Base-by-base conservation (phyloP, 1,140 invertebrate species). In the Heterodera schachtii region DNA sequence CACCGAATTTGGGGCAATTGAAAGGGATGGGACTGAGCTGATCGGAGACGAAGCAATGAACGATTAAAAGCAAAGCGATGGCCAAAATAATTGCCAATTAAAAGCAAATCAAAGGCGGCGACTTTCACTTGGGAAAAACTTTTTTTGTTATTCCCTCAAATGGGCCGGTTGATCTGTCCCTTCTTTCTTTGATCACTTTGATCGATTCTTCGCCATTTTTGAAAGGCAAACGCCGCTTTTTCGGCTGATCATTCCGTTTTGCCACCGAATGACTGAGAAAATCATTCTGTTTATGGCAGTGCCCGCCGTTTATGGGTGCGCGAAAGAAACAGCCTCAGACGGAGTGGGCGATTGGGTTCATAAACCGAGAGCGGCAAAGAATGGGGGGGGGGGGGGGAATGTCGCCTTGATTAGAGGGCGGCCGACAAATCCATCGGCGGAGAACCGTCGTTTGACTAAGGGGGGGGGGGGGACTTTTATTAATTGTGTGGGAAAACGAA, bases 401-500 rank as follows among this genome's bases (percentile, higher is more conserved):
- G 57, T 60, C 57, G 57, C 7, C 57, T 16, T 60, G 57, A 60
- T 60, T 60, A 19, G 57, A 60, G 57, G 57, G 57, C 57, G 57
- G 57, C 4, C 57, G 57, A 16, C 57, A 4, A 19, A 60, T 60
- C 57, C 57, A 19, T 5, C 49, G 49, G 9, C 57, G 57, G 57
- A 60, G 57, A 52, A 52, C 57, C 16, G 57, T 19, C 57, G 57
- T 19, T 19, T 31, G 31, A 31, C 31, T 31, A 31, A 31, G 31
- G 31, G 31, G 31, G 31, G 31, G 31, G 57, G 57, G 4, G 57
- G 19, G 41, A 71, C 69, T 71, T 71, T 71, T 71, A 71, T 71
- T 71, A 71, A 71, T 71, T 46, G 69, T 71, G 69, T 71, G 69
- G 69, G 69, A 71, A 71, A 41, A 71, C 5, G 69, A n/a, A 6